phyloP scores from a whole-genome alignment of 2,888 invertebrate species.

The Gortyna flavago region DNA sequence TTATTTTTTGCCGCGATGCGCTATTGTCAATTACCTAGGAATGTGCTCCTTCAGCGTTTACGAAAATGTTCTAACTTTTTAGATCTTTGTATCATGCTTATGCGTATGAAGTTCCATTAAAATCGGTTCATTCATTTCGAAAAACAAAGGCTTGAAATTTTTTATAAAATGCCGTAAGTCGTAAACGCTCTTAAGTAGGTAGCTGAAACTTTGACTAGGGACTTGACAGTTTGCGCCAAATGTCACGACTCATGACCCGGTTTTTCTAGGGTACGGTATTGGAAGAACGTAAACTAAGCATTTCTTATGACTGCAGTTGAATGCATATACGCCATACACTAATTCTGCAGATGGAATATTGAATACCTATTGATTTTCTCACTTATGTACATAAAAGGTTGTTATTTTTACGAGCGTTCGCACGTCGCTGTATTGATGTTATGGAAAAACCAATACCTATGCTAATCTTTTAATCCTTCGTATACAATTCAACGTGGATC shows the following conservation, averaged over 20 bases:
- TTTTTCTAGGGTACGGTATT: slow-evolving; percentile 6
- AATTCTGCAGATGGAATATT: neutral
- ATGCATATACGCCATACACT: neutral
- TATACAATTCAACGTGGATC: neutral
- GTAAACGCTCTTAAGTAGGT: slow-evolving; percentile 13
- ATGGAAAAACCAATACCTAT: neutral
- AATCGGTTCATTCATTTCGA: too few relatives aligned
- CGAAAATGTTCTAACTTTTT: too few relatives aligned
- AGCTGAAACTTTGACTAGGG: slow-evolving; percentile 10
- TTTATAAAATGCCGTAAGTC: too few relatives aligned
- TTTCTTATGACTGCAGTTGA: neutral
- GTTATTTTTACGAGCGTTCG: neutral
- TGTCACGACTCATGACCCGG: slow-evolving; percentile 16
- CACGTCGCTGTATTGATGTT: slow-evolving; percentile 3
- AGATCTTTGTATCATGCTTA: too few relatives aligned
- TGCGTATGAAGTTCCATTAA: too few relatives aligned
- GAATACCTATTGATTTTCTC: neutral
- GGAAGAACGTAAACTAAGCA: neutral
- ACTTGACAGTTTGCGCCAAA: slow-evolving; percentile 4
- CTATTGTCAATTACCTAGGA: too few relatives aligned
- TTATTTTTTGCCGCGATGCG: too few relatives aligned
- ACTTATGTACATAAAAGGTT: neutral
- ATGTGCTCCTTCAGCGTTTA: too few relatives aligned
- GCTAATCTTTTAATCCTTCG: neutral
- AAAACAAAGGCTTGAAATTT: too few relatives aligned